Percentiles rank a stretch among this genome's conserved stretches.
phyloP scores from a whole-genome alignment of 2,113 vertebrate species.

The Isurus oxyrinchus region DNA sequence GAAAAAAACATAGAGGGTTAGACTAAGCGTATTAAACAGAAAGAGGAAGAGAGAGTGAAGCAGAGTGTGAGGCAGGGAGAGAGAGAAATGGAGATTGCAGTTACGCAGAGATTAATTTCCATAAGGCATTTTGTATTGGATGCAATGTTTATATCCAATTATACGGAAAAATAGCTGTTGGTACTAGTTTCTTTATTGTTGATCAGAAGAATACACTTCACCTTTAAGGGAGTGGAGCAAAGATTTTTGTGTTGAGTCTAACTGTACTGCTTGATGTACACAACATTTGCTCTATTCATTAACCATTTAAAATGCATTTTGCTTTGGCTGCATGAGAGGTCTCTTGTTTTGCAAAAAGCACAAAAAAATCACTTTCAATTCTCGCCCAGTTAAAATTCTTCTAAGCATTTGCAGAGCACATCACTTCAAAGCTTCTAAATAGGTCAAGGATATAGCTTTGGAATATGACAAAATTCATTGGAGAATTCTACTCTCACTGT shows the following conservation, averaged over 20 bases:
- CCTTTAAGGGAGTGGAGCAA: neutral
- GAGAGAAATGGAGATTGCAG: neutral
- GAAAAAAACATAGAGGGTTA: neutral
- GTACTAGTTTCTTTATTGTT: neutral
- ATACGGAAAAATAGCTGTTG: neutral
- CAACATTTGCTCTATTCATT: neutral
- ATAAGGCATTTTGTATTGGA: neutral
- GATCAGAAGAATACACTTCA: neutral
- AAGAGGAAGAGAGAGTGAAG: neutral
- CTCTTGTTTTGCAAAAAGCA: neutral
- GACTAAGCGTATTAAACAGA: neutral
- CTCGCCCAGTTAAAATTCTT: neutral
- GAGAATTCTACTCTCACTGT: neutral
- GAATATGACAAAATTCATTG: slow-evolving; percentile 8
- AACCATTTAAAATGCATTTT: neutral
- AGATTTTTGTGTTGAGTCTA: neutral
- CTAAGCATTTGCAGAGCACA: neutral
- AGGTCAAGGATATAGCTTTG: slow-evolving; percentile 3
- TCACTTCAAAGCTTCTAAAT: neutral
- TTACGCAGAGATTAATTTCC: neutral
- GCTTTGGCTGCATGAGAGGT: neutral
- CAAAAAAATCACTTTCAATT: neutral
- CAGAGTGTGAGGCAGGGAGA: neutral
- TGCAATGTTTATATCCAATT: neutral
- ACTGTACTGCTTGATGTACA: neutral